Evolutionary conservation across 2,888 invertebrate species (phyloP).

Genomic region (Hirudinaria manillensis): DNA sequence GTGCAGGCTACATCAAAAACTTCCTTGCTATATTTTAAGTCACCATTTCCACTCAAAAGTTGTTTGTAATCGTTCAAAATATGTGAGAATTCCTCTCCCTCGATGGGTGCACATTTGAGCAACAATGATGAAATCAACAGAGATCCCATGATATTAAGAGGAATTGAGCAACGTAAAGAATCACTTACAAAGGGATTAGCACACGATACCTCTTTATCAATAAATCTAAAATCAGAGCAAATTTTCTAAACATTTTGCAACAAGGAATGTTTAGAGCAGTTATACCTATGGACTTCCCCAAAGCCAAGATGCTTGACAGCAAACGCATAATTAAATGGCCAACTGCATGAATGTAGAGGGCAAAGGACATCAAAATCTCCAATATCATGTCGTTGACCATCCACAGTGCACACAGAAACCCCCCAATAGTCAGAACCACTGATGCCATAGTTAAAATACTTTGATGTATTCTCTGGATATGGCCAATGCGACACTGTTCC

Average conservation of each 20-base stretch:
- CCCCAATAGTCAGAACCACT: slow-evolving; percentile 77
- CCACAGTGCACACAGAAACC: slow-evolving; percentile 87
- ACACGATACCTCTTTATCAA: not conserved
- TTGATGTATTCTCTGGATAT: slow-evolving; percentile 12
- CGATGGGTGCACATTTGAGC: not conserved
- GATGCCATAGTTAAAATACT: not conserved
- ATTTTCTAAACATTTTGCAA: not conserved
- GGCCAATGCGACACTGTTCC: slow-evolving; percentile 15
- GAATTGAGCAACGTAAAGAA: not conserved
- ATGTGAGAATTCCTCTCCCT: not conserved
- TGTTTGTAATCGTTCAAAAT: slow-evolving; percentile 15
- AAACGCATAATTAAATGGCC: slow-evolving; percentile 90
- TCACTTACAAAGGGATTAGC: not conserved
- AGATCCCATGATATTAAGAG: slow-evolving; percentile 9
- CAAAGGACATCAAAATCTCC: slow-evolving; percentile 87
- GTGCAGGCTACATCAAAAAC: not conserved
- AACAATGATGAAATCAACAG: slow-evolving; percentile 8
- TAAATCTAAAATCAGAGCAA: not conserved
- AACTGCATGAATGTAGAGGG: slow-evolving; percentile 80
- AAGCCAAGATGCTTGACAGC: slow-evolving; percentile 83
- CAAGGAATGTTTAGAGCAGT: not conserved
- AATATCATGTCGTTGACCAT: slow-evolving; percentile 66
- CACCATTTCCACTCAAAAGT: not conserved
- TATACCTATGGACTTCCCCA: slow-evolving; percentile 76
- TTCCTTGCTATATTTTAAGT: slow-evolving; percentile 3